A percentile compares a stretch with the other conserved stretches of the same genome.
Evolutionary conservation across 2,797 vertebrate species (phyloP).

Genomic region (Halcyon badia): DNA sequence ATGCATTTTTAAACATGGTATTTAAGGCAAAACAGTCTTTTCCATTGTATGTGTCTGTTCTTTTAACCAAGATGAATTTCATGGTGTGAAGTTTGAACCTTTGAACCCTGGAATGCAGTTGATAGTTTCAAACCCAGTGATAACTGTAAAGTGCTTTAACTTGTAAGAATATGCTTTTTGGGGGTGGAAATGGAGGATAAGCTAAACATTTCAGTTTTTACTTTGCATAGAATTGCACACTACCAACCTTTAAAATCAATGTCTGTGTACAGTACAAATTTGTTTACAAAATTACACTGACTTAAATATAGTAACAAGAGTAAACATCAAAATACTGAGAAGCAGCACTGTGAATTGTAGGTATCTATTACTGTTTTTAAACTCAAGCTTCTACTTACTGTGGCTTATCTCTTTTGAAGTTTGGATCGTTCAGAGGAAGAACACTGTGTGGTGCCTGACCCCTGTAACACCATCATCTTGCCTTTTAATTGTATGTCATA

Average conservation of each 20-base stretch:
- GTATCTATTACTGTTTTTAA: neutral
- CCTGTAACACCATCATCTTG: slow-evolving; percentile 77
- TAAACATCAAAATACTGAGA: neutral
- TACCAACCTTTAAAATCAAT: neutral
- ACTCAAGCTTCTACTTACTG: slow-evolving; percentile 15
- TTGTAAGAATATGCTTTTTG: neutral
- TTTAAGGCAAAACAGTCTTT: neutral
- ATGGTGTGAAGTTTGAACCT: neutral
- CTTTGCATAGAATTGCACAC: neutral
- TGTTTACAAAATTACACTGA: neutral
- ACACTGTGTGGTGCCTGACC: slow-evolving; percentile 65
- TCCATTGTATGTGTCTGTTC: neutral
- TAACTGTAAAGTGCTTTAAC: neutral
- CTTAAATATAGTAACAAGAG: neutral
- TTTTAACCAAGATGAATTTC: neutral
- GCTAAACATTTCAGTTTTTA: neutral
- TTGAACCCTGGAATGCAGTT: neutral
- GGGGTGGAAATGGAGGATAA: neutral
- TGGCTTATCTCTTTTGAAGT: slow-evolving; percentile 56
- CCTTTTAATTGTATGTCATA: slow-evolving; percentile 85
- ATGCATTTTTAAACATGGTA: neutral
- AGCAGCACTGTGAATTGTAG: neutral
- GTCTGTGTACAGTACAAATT: neutral
- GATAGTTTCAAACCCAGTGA: neutral
- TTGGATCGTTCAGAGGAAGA: slow-evolving; percentile 71